Percentiles rank a stretch among this genome's conserved stretches.
These are phyloP conservation scores for Megaceryle maxima DNA, from an alignment of 2,113 vertebrate genomes.

Conservation along the genomic window DNA sequence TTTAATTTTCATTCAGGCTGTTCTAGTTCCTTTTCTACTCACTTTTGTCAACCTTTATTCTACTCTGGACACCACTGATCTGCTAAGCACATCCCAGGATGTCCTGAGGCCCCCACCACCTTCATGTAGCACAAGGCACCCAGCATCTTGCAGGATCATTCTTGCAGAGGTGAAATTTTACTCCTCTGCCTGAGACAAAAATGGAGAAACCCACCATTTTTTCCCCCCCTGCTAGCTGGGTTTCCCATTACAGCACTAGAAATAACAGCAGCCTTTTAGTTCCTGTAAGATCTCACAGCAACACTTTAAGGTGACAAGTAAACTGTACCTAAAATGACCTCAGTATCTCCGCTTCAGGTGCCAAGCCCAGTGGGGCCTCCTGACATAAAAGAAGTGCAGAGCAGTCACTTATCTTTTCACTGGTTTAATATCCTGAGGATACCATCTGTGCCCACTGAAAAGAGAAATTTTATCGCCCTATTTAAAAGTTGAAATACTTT, in stretches of 20 bases:
- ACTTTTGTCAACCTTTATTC: background rate
- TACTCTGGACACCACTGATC: background rate
- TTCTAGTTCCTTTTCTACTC: background rate
- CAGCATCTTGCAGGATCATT: background rate
- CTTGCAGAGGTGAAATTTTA: background rate
- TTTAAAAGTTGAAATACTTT: background rate
- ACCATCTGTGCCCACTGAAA: background rate
- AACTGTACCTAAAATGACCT: background rate
- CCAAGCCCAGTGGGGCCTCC: background rate
- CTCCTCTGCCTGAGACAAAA: background rate
- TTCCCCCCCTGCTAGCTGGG: background rate
- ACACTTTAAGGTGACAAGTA: background rate
- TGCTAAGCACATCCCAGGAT: background rate
- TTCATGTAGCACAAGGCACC: background rate
- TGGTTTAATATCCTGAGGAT: background rate
- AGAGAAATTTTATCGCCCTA: background rate
- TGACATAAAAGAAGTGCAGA: background rate
- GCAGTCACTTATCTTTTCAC: background rate
- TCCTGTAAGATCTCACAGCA: background rate
- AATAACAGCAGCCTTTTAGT: background rate
- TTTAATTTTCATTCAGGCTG: too few species aligned
- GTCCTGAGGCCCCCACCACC: background rate
- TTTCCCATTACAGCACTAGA: background rate
- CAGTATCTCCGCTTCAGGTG: background rate
- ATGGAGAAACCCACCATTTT: fast-evolving